Evolutionary conservation across 2,888 invertebrate species (phyloP).

Genomic region (Atethmia centrago): DNA sequence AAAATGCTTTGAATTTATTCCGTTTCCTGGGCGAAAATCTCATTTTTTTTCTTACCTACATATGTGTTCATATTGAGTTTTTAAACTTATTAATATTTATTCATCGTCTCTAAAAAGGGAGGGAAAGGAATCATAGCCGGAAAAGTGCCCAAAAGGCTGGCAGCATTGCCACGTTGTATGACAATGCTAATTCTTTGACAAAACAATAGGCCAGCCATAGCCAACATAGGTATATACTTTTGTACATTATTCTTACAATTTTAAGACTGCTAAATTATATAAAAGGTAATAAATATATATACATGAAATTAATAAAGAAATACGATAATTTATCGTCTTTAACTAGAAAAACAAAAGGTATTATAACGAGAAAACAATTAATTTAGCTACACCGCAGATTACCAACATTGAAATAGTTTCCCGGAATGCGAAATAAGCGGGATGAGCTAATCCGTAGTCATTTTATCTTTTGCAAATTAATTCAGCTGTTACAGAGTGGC

Average conservation of each 20-base stretch:
- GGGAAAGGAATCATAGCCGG: no score
- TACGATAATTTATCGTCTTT: no score
- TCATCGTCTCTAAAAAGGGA: not conserved
- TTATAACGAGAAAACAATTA: conserved; percentile 12
- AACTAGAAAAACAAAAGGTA: not conserved
- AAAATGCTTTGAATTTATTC: not conserved
- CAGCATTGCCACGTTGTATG: no score
- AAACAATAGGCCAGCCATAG: no score
- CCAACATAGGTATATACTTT: no score
- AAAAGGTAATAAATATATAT: no score
- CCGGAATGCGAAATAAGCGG: conserved; percentile 36
- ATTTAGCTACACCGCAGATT: conserved; percentile 13
- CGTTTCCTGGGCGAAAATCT: not conserved
- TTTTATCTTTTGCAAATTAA: conserved; percentile 44
- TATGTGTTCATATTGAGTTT: not conserved
- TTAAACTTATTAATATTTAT: not conserved
- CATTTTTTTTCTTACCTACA: not conserved
- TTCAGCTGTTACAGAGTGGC: conserved; percentile 21
- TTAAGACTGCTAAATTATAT: no score
- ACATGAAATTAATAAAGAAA: no score
- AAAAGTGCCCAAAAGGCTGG: no score
- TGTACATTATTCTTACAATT: no score
- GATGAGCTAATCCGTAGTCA: conserved; percentile 28
- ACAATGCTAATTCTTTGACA: no score
- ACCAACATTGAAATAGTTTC: conserved; percentile 18